Evolutionary conservation across 2,113 vertebrate species (phyloP), one percentile per base, ranked within the genome.

Genomic region (Raja brachyura): DNA sequence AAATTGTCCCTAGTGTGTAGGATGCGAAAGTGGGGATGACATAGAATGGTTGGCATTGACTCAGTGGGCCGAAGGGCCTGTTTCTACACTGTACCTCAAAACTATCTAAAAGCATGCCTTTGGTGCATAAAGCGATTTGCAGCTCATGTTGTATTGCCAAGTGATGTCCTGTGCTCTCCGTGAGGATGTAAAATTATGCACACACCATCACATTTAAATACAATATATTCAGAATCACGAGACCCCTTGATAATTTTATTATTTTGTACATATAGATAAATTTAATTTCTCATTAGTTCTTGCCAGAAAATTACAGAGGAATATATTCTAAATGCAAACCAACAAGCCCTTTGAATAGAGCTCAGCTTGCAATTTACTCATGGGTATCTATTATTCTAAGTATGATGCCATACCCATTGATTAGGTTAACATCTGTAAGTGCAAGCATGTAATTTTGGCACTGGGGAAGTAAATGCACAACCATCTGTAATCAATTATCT

Each of bases 401-500:
- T n/a, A 86, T 61, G 83, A 28, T 59, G n/a, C 31, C 56, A 16
- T n/a, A 61, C 83, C 83, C 56, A 10, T 63, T 86, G 56, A 86
- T 86, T 86, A 63, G 11, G 56, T 86, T 63, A 86, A 61, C 83
- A 86, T 63, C 59, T 86, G 81, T 85, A 86, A 86, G 54, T 31
- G 63, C 83, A 86, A 63, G 25, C 56, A 86, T 63, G 83, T 63
- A 86, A 86, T 86, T 63, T 61, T n/a, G 56, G 56, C 83, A 86
- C 28, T 63, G 2, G 83, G 83, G 56, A 86, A 86, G 56, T 86
- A 61, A 86, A 61, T 31, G 59, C 63, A 31, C 56, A 61, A 61
- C 83, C 83, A 86, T 86, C 83, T 86, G 83, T 25, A 86, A 63
- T 31, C 56, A 86, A 86, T 61, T 86, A 86, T 61, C 11, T 61